Percentiles rank a stretch among this genome's conserved stretches.
phyloP scores from a whole-genome alignment of 2,888 invertebrate genomes.

The Helleia helle region DNA sequence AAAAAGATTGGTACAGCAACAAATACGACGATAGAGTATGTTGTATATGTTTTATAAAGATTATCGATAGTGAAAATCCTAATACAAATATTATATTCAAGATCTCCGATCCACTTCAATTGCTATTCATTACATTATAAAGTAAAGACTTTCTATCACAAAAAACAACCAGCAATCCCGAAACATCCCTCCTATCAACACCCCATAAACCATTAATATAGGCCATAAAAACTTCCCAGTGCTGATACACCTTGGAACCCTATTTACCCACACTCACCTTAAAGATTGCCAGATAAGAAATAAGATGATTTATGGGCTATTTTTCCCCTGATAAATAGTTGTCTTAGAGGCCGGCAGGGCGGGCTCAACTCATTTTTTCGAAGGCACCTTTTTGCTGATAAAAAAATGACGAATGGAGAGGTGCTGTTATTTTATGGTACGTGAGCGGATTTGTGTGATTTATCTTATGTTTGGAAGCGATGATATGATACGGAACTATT shows the following conservation, averaged over 20 bases:
- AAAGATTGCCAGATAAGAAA: constrained; percentile 59
- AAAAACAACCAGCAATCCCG: constrained; percentile 2
- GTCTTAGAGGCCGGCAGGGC: constrained; percentile 57
- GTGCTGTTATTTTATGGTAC: constrained; percentile 42
- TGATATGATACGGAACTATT: too few species aligned
- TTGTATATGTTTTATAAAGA: too few species aligned
- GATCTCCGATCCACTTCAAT: too few species aligned
- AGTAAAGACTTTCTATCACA: too few species aligned
- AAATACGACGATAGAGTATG: too few species aligned
- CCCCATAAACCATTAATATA: constrained; percentile 31
- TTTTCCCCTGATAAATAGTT: constrained; percentile 62
- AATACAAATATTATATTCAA: too few species aligned
- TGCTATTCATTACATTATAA: too few species aligned
- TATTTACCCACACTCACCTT: constrained; percentile 36
- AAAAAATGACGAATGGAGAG: constrained; percentile 58
- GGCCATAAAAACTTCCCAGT: constrained; percentile 35
- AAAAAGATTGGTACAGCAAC: too few species aligned
- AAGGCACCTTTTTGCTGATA: constrained; percentile 60
- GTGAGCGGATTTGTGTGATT: constrained; percentile 36
- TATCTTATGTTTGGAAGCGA: constrained; percentile 13
- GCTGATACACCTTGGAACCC: constrained; percentile 22
- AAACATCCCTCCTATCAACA: constrained; percentile 21
- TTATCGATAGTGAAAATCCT: too few species aligned
- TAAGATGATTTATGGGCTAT: constrained; percentile 52
- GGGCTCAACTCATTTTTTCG: constrained; percentile 51